Evolutionary conservation across 2,888 invertebrate genomes (phyloP).

Genomic region (Tenthredo amoena): DNA sequence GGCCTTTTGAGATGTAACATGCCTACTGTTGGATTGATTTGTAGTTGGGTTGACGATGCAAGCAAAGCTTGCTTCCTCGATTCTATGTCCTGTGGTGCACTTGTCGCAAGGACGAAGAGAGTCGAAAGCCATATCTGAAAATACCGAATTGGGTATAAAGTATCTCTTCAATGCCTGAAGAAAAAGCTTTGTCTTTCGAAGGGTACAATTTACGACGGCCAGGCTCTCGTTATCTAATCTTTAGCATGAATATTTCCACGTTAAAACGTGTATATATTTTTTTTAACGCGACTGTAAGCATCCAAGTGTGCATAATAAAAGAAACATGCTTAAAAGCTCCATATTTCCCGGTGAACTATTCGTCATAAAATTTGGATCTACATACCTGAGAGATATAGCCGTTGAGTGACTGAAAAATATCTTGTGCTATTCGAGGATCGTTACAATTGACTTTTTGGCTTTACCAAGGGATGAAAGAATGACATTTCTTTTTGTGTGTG

Average conservation of each 20-base stretch:
- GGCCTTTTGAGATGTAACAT: background rate
- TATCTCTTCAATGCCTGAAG: background rate
- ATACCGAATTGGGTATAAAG: background rate
- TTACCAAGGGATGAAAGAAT: background rate
- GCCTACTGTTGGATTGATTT: background rate
- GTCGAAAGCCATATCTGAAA: slow-evolving; percentile 45
- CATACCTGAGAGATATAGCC: background rate
- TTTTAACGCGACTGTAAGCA: slow-evolving; percentile 7
- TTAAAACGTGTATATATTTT: background rate
- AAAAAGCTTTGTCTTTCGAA: background rate
- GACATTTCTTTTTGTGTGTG: background rate
- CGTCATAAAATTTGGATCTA: background rate
- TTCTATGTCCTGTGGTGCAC: slow-evolving; percentile 20
- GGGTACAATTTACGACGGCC: background rate
- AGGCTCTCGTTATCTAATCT: background rate
- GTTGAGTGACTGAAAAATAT: background rate
- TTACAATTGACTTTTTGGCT: background rate
- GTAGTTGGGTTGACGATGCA: background rate
- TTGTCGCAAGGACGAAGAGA: slow-evolving; percentile 14
- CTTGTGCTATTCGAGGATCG: background rate
- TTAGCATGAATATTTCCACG: background rate
- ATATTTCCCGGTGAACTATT: background rate
- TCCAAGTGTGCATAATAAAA: slow-evolving; percentile 15
- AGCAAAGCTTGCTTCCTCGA: background rate
- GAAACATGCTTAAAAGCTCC: background rate